Conservation (phyloP, 53 echinoderm and acorn worm genomes). For the Zoroaster sp. region DNA sequence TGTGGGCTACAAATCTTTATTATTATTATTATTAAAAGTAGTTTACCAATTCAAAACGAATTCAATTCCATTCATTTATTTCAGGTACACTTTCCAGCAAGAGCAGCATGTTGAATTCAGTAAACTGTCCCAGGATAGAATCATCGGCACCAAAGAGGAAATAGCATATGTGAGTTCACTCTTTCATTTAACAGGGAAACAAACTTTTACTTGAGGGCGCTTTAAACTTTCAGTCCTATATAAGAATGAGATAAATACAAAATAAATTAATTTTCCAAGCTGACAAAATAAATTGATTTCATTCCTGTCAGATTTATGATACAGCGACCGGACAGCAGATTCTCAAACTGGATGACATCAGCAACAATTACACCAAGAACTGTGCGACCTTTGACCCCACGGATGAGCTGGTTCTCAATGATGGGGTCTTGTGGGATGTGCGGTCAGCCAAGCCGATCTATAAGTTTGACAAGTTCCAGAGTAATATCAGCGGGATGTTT, state of each 20-base stretch:
- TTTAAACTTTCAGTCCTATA: too few relatives aligned
- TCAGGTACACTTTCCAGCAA: slow-evolving; percentile 72
- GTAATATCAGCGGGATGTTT: slow-evolving; percentile 84
- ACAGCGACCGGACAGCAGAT: slow-evolving; percentile 82
- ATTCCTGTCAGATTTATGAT: slow-evolving; percentile 79
- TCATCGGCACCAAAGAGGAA: slow-evolving; percentile 92
- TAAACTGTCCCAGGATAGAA: slow-evolving; percentile 85
- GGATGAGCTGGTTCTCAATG: slow-evolving; percentile 88
- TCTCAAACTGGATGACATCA: slow-evolving; percentile 71
- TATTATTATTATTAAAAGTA: too few relatives aligned
- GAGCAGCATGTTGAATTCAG: slow-evolving; percentile 94
- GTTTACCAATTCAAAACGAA: too few relatives aligned
- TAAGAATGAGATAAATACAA: too few relatives aligned
- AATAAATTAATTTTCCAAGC: too few relatives aligned
- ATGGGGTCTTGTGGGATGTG: slow-evolving; percentile 93
- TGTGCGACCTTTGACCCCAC: slow-evolving; percentile 98
- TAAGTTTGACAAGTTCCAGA: slow-evolving; percentile 99
- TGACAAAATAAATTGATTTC: not conserved
- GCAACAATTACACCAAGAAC: slow-evolving; percentile 95
- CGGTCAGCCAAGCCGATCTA: slow-evolving; percentile 80
- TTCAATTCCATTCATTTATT: too few relatives aligned
- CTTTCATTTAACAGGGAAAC: not conserved
- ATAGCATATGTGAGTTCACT: slow-evolving; percentile 77
- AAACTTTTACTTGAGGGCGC: not conserved
- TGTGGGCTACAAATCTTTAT: too few relatives aligned